Evolutionary conservation across 2,797 vertebrate genomes (phyloP).

Genomic region (Meriones psammophilus): DNA sequence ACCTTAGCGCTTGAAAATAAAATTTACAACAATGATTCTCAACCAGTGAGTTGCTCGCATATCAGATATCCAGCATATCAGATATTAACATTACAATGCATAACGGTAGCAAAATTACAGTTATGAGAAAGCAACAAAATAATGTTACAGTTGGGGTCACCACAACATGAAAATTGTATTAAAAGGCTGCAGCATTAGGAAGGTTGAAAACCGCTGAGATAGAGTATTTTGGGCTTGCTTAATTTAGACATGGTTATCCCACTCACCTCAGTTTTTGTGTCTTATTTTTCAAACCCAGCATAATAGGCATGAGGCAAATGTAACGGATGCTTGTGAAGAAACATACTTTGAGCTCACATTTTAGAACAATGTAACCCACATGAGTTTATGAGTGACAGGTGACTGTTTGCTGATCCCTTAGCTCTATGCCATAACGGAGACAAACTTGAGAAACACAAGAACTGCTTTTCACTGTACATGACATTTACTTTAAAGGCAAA

Average conservation of each 20-base stretch:
- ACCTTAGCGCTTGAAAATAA: conserved; percentile 7
- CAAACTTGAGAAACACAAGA: conserved; percentile 14
- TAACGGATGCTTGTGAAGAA: conserved; percentile 64
- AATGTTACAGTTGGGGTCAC: neutral
- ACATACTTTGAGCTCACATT: neutral
- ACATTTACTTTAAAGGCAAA: neutral
- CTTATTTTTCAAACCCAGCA: conserved; percentile 36
- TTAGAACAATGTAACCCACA: conserved; percentile 62
- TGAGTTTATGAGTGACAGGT: conserved; percentile 76
- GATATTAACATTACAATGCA: neutral
- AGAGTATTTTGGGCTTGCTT: neutral
- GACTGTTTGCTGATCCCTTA: conserved; percentile 86
- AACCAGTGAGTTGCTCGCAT: neutral
- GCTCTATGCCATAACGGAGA: conserved; percentile 86
- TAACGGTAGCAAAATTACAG: neutral
- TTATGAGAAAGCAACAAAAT: neutral
- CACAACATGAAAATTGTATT: neutral
- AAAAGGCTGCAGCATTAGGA: neutral
- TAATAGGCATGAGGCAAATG: conserved; percentile 52
- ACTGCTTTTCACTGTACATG: neutral
- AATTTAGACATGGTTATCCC: conserved; percentile 30
- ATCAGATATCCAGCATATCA: neutral
- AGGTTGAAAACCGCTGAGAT: neutral
- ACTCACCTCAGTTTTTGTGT: conserved; percentile 38
- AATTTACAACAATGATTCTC: neutral